These are phyloP conservation scores for Callorhinus ursinus DNA, from an alignment of 2,113 vertebrate species.

Conservation along the genomic window DNA sequence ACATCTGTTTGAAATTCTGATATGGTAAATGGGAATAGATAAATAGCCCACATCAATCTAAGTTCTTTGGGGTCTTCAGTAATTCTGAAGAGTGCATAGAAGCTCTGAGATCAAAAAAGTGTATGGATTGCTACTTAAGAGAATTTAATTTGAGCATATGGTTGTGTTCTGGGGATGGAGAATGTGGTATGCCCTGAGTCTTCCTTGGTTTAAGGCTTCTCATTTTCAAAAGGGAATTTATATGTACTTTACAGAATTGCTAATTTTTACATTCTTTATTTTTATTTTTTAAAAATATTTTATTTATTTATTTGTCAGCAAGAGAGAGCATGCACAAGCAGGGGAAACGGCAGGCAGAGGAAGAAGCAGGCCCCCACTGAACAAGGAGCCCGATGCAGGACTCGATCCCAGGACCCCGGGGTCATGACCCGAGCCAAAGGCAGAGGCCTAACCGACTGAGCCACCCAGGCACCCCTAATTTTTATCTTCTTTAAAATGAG, in stretches of 20 bases:
- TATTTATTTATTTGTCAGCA: no score
- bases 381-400: no score
- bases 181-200: no score
- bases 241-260: neutral
- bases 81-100: neutral
- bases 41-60: neutral
- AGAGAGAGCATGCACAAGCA: no score
- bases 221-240: slow-evolving; percentile 8
- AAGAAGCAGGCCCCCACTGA: no score
- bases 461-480: neutral
- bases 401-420: no score
- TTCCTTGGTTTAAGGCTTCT: neutral
- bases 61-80: neutral
- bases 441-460: no score
- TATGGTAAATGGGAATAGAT: neutral
- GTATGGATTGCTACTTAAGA: neutral
- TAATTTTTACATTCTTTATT: slow-evolving; percentile 1
- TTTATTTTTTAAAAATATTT: no score
- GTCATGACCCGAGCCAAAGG: no score
- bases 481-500: slow-evolving; percentile 20
- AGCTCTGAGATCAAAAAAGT: neutral
- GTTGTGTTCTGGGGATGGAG: neutral
- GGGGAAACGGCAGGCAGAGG: no score
- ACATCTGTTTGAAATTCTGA: slow-evolving; percentile 33
- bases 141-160: neutral